Base-by-base conservation (phyloP, 1,140 invertebrate species). In the Aphidius ervi region DNA sequence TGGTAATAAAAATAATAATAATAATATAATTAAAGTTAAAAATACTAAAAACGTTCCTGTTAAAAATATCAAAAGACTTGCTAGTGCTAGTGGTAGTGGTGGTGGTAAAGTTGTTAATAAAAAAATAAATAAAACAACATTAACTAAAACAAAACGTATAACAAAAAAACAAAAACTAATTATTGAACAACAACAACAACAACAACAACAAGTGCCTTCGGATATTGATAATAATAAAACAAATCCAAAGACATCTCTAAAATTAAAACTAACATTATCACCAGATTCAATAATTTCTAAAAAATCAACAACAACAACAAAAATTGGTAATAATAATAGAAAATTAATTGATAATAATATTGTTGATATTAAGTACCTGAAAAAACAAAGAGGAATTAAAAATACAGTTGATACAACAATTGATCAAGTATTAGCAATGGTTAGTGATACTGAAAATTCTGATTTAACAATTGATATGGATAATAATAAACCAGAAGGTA, bases 341-440 rank as follows among this genome's bases (percentile, higher is more conserved):
- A 70, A 41, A n/a, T 41, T 41, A 16, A 61, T 48, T 9, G 59
- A 49, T 41, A 42, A 50, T 9, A 20, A 52, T 43, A 47, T 52
- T 6, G 10, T 3, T 8, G 49, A 54, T 23, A 40, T 53, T 5
- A 52, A 49, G 49, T 56, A 65, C 41, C 56, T 61, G 61, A 67
- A 61, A 63, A 71, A 57, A 64, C 50, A 20, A 39, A 69, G 62
- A 52, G 58, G 37, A 41, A 63, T 68, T 10, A 76, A 74, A 57
- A 70, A 63, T 60, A 74, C 74, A 9, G 70, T 78, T 46, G 77
- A 80, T 63, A 56, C 73, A 59, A 79, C 75, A 5, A 80, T 80
- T 57, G 78, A 78, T 49, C 74, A 76, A 47, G 78, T 79, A 9
- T 74, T 80, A 49, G 76, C 77, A 65, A 74, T 77, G 73, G 61